Evolutionary conservation across 2,113 vertebrate species (phyloP).

Genomic region (Platysternon megacephalum): DNA sequence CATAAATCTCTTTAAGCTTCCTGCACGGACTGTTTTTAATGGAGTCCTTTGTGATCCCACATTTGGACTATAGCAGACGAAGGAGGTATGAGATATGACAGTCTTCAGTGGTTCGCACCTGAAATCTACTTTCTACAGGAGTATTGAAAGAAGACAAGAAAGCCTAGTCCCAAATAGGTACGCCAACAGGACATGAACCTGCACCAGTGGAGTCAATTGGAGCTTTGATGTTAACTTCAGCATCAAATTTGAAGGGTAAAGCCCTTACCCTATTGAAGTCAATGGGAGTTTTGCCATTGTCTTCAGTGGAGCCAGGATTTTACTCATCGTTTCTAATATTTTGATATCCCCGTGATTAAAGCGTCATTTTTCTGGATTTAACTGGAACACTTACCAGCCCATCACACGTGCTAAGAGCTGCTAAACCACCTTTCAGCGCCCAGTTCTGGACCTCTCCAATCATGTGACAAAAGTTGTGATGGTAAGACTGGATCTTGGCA

Average conservation of each 20-base stretch:
- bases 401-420: conserved; percentile 90
- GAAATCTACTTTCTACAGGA: background rate
- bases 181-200: background rate
- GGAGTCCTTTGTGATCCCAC: background rate
- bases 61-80: rapidly evolving
- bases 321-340: rapidly evolving
- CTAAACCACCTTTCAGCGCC: conserved; percentile 75
- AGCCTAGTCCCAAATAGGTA: background rate
- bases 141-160: background rate
- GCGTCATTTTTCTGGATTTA: rapidly evolving
- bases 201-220: background rate
- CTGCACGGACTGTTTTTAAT: rapidly evolving
- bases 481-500: conserved; percentile 65
- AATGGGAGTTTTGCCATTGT: rapidly evolving
- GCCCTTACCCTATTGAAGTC: rapidly evolving
- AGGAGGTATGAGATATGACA: background rate
- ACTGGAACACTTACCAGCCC: conserved; percentile 88
- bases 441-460: conserved; percentile 86
- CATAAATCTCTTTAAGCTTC: background rate
- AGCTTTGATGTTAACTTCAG: background rate
- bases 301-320: background rate
- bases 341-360: rapidly evolving
- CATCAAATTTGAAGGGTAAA: rapidly evolving
- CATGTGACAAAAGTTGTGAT: conserved; percentile 85
- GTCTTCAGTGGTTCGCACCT: background rate